These are phyloP conservation scores for Hypothenemus hampei DNA, from an alignment of 1,140 invertebrate species.

Conservation along the genomic window DNA sequence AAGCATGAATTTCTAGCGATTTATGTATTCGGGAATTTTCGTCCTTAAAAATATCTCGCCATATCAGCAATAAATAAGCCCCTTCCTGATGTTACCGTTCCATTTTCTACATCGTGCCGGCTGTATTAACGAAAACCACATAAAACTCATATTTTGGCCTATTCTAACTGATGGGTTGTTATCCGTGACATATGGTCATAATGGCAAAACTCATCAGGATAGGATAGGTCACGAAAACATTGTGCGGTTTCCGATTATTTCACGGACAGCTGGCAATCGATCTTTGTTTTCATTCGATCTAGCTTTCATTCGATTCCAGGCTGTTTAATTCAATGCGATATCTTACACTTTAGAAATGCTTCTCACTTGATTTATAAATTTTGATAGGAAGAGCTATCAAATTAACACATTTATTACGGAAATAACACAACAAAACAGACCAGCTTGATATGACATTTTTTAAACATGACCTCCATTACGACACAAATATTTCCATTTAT, in stretches of 20 bases:
- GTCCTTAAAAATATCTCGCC: too few species aligned
- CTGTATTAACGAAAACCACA: slow-evolving; percentile 1
- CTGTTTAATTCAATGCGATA: background rate
- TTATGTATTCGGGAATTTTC: too few species aligned
- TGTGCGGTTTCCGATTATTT: slow-evolving; percentile 13
- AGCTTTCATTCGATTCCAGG: background rate
- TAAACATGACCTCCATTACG: background rate
- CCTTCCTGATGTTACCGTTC: too few species aligned
- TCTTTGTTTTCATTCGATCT: background rate
- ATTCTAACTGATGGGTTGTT: slow-evolving; percentile 1
- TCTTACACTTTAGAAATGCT: too few species aligned
- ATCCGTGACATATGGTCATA: slow-evolving; percentile 17
- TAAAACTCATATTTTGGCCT: slow-evolving; percentile 4
- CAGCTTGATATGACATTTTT: too few species aligned
- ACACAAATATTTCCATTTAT: background rate
- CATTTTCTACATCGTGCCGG: background rate
- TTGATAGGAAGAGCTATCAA: too few species aligned
- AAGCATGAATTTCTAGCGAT: too few species aligned
- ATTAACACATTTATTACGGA: too few species aligned
- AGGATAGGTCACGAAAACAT: slow-evolving; percentile 11
- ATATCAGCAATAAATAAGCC: too few species aligned
- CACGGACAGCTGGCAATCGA: slow-evolving; percentile 8
- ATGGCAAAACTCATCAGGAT: slow-evolving; percentile 15
- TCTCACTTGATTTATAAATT: too few species aligned
- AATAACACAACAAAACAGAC: too few species aligned